Evolutionary conservation across 2,888 invertebrate genomes (phyloP).

Genomic region (Andrena camellia): DNA sequence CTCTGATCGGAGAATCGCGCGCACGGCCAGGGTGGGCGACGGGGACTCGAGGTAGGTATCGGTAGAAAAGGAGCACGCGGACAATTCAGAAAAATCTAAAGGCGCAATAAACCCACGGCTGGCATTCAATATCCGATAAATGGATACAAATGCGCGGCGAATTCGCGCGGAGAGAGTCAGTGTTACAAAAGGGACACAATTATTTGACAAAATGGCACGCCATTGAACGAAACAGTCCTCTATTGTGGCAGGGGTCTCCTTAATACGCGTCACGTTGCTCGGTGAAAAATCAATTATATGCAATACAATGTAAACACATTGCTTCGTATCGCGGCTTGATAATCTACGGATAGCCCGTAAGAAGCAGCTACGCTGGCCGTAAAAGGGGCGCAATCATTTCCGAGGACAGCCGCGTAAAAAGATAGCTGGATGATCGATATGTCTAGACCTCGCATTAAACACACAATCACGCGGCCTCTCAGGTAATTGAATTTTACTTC

Average conservation of each 20-base stretch:
- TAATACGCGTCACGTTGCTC: not conserved
- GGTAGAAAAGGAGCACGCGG: constrained; percentile 22
- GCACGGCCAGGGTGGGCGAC: not conserved
- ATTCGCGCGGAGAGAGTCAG: not conserved
- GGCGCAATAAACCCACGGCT: constrained; percentile 36
- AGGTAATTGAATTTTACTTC: too few relatives aligned
- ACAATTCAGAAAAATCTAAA: constrained; percentile 43
- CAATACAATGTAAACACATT: not conserved
- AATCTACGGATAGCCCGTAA: too few relatives aligned
- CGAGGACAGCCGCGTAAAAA: too few relatives aligned
- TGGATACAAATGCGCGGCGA: not conserved
- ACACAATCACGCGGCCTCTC: too few relatives aligned
- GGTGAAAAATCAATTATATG: not conserved
- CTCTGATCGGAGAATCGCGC: constrained; percentile 27
- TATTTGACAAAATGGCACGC: not conserved
- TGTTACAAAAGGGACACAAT: constrained; percentile 7
- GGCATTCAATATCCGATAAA: constrained; percentile 20
- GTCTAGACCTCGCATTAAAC: too few relatives aligned
- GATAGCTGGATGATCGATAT: too few relatives aligned
- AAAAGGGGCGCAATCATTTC: too few relatives aligned
- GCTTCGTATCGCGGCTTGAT: too few relatives aligned
- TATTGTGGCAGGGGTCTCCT: not conserved
- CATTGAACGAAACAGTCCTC: not conserved
- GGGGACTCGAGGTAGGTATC: constrained; percentile 29
- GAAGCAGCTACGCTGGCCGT: too few relatives aligned